phyloP scores from a whole-genome alignment of 2,113 vertebrate genomes.

The Nycticorax nycticorax region DNA sequence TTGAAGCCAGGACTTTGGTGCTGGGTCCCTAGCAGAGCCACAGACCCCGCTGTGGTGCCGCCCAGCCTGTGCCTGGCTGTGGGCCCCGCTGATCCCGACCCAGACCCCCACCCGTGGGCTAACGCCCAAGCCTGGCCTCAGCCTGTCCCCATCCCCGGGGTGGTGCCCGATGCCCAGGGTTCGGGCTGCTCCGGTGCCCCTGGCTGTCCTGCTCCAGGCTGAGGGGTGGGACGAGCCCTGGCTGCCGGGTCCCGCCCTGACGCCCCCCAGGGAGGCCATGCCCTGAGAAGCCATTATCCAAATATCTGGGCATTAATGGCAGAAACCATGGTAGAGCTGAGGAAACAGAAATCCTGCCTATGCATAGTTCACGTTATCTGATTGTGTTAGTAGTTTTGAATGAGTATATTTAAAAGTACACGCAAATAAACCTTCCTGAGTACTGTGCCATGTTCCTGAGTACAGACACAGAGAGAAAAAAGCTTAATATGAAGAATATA shows the following conservation, averaged over 20 bases:
- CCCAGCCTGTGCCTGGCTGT: background rate
- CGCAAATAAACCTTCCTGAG: background rate
- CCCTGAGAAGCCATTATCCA: background rate
- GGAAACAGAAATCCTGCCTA: background rate
- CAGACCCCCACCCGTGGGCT: rapidly evolving
- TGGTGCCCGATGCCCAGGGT: background rate
- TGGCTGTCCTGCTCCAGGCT: background rate
- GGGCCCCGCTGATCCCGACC: background rate
- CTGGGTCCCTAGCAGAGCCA: background rate
- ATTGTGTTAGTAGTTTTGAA: background rate
- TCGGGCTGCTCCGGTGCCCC: background rate
- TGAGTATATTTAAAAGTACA: background rate
- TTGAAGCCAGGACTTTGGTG: background rate
- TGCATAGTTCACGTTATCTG: background rate
- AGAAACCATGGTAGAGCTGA: background rate
- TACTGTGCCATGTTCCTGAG: background rate
- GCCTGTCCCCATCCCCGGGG: background rate
- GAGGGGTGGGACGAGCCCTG: rapidly evolving
- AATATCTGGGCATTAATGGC: background rate
- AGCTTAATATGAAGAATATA: background rate
- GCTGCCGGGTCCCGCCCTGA: rapidly evolving
- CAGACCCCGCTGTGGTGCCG: rapidly evolving
- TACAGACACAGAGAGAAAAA: background rate
- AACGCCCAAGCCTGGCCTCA: rapidly evolving
- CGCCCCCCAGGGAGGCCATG: background rate